Base-by-base conservation (phyloP, 1,140 invertebrate genomes). In the Trichogramma pretiosum region DNA sequence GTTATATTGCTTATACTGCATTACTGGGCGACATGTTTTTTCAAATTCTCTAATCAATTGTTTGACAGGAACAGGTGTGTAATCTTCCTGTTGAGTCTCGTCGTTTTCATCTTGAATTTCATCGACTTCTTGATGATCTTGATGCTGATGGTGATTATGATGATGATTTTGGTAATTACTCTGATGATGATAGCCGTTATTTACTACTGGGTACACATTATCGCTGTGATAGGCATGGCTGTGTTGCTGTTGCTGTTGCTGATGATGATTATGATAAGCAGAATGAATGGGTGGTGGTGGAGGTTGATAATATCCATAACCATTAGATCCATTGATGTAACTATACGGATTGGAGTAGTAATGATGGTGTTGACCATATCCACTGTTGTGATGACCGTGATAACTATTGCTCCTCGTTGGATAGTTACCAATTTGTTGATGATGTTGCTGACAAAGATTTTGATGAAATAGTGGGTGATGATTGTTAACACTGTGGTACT, bases 21-120 rank as follows among this genome's bases (percentile, higher is more conserved):
- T 64, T 4, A 71, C 51, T 3, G 78, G 77, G 59, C 76, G 63
- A 9, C 72, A 71, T 0, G 70, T 77, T 56, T 80, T 74, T 54
- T 81, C 78, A 53, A 83, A 84, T 44, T 74, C 77, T 42, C 74
- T 68, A 36, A 84, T 83, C 14, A 84, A 53, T 18, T 76, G 75
- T 54, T 76, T 80, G 0, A 84, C 79, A 7, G 80, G 80, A 4
- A 81, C 60, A 43, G 76, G 75, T 7, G 74, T 73, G 51, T 80
- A 80, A 10, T 74, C 69, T 34, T 61, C 66, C 10, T 70, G 58
- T 3, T 61, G 60, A 14, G 30, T 46, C 1, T 39, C 46, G 8
- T 67, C 61, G 32, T 64, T 56, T 14, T 64, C 53, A 8, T 56
- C 36, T 28, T 36, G 33, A 5, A 55, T 45, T 18, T 43, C 7